Conservation (phyloP, 2,888 invertebrate species). For the Leptinotarsa rubiginosa region DNA sequence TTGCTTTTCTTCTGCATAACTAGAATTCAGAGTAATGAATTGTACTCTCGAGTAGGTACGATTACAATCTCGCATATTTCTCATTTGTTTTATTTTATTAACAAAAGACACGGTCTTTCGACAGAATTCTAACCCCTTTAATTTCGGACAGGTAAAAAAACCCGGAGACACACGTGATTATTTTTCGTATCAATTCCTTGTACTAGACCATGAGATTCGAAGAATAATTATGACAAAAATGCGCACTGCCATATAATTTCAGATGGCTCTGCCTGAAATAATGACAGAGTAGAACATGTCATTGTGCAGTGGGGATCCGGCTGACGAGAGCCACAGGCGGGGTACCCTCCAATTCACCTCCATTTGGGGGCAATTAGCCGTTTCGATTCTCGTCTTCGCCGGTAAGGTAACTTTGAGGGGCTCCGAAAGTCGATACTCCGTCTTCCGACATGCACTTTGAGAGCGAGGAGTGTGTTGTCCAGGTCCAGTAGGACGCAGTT, state of each 20-base stretch:
- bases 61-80: not conserved
- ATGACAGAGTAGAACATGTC: constrained; percentile 63
- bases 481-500: too few relatives aligned
- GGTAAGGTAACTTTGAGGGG: constrained; percentile 10
- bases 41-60: not conserved
- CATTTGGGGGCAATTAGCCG: constrained; percentile 44
- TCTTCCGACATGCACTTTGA: too few relatives aligned
- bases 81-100: constrained; percentile 2
- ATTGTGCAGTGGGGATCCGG: constrained; percentile 57
- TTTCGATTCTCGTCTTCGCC: constrained; percentile 25
- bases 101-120: not conserved
- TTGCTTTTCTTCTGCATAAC: too few relatives aligned
- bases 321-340: constrained; percentile 59
- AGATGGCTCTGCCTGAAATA: constrained; percentile 58
- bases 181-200: constrained; percentile 29
- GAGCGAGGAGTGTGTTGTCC: too few relatives aligned
- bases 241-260: constrained; percentile 61
- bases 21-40: too few relatives aligned
- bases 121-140: constrained; percentile 8
- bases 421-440: not conserved
- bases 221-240: constrained; percentile 65
- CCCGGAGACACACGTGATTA: constrained; percentile 16
- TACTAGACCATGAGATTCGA: constrained; percentile 60
- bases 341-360: constrained; percentile 42
- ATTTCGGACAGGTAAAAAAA: constrained; percentile 23